phyloP scores from a whole-genome alignment of 2,113 vertebrate species.

The Acrocephalus arundinaceus region DNA sequence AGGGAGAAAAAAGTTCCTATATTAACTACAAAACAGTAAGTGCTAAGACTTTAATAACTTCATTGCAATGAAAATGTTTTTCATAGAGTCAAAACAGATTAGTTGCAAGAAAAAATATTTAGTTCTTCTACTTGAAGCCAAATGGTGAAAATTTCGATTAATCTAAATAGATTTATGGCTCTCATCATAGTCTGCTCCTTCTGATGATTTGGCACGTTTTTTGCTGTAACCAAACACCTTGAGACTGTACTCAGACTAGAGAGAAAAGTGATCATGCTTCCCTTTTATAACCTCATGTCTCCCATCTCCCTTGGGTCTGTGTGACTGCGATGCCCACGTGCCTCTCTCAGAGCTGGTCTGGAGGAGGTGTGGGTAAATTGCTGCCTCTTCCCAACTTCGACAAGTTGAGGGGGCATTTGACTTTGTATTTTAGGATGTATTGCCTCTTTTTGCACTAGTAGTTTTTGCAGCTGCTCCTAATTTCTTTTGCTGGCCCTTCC shows the following conservation, averaged over 20 bases:
- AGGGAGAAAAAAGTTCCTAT: background rate
- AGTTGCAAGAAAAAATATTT: slow-evolving; percentile 62
- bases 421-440: background rate
- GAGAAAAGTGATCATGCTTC: background rate
- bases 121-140: slow-evolving; percentile 17
- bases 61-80: slow-evolving; percentile 62
- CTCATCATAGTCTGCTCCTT: slow-evolving; percentile 10
- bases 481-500: slow-evolving; percentile 34
- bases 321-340: accelerated
- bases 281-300: background rate
- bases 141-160: slow-evolving; percentile 51
- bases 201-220: slow-evolving; percentile 20
- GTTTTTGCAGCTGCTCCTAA: slow-evolving; percentile 64
- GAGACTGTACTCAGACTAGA: background rate
- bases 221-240: slow-evolving; percentile 25
- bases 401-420: background rate
- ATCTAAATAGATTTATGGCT: slow-evolving; percentile 56
- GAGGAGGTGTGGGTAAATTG: accelerated
- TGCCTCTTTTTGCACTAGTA: slow-evolving; percentile 17
- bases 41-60: slow-evolving; percentile 71
- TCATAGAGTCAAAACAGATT: slow-evolving; percentile 63
- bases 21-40: slow-evolving; percentile 63
- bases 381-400: background rate
- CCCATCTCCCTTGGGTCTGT: background rate
- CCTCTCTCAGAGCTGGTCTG: background rate